Percentiles rank a stretch among this genome's conserved stretches.
Evolutionary conservation across 2,888 invertebrate species (phyloP).

Genomic region (Andrena chrysosceles): DNA sequence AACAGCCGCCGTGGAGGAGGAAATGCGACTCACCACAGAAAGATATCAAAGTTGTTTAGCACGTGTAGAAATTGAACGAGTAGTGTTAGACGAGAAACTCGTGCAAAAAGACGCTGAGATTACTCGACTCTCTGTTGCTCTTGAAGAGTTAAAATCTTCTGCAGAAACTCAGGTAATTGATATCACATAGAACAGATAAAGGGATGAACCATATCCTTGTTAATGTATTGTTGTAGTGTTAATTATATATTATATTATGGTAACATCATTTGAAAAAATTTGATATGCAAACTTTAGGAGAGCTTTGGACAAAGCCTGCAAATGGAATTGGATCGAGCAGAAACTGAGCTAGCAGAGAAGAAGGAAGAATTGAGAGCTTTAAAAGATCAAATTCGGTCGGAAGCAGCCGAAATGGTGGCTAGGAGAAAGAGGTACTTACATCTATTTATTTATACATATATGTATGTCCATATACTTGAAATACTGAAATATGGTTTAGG

Average conservation of each 20-base stretch:
- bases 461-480: neutral
- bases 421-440: constrained; percentile 73
- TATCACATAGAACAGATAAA: neutral
- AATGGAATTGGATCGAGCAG: constrained; percentile 81
- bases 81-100: constrained; percentile 74
- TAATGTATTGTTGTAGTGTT: neutral
- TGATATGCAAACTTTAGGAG: constrained; percentile 71
- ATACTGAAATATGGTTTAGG: constrained; percentile 51
- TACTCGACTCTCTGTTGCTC: constrained; percentile 68
- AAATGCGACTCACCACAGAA: constrained; percentile 76
- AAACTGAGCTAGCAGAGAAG: constrained; percentile 81
- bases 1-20: constrained; percentile 74
- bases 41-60: constrained; percentile 73
- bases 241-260: neutral
- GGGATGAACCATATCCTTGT: neutral
- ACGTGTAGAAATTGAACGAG: constrained; percentile 76
- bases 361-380: constrained; percentile 79
- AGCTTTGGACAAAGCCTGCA: constrained; percentile 83
- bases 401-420: constrained; percentile 82
- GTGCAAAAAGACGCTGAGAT: constrained; percentile 77
- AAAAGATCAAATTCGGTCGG: constrained; percentile 81
- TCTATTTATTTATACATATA: neutral
- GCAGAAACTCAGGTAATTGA: constrained; percentile 80
- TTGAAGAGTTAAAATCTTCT: constrained; percentile 79
- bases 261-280: neutral